phyloP scores from a whole-genome alignment of 92 coral and sea anemone species.

The Palythoa grandis region DNA sequence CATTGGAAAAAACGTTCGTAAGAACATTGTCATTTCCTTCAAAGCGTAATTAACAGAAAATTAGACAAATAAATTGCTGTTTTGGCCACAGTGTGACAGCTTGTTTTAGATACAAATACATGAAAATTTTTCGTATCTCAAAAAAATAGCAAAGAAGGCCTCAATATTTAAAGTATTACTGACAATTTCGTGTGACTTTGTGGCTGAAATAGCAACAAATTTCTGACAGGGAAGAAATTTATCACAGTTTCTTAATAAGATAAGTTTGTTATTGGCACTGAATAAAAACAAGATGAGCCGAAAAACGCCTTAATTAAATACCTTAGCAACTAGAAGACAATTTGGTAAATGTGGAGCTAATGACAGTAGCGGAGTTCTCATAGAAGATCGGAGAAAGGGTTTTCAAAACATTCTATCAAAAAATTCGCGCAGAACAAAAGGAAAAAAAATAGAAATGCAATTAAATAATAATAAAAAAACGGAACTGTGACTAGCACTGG shows the following conservation, averaged over 20 bases:
- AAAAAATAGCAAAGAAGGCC: too few relatives aligned
- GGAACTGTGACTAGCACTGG: too few relatives aligned
- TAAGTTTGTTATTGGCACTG: neutral
- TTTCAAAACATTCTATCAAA: too few relatives aligned
- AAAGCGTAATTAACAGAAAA: conserved; percentile 23
- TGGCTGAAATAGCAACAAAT: neutral
- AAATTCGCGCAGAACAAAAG: too few relatives aligned
- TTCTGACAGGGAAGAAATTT: neutral
- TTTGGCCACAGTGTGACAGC: conserved; percentile 30
- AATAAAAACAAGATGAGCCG: neutral
- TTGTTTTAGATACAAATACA: neutral
- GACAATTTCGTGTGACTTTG: neutral
- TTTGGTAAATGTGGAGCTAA: neutral
- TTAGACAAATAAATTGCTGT: conserved; percentile 20
- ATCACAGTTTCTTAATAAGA: neutral
- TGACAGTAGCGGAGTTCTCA: too few relatives aligned
- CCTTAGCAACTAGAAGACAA: neutral
- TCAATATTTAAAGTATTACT: neutral
- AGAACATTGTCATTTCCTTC: neutral
- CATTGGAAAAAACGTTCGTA: conserved; percentile 3
- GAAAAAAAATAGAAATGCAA: too few relatives aligned
- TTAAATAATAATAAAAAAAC: too few relatives aligned
- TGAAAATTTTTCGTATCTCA: neutral
- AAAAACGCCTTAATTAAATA: neutral
- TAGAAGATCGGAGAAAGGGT: too few relatives aligned